A percentile compares a stretch with the other conserved stretches of the same genome.
phyloP scores from a whole-genome alignment of 2,113 vertebrate genomes.

The Dasyornis broadbenti region DNA sequence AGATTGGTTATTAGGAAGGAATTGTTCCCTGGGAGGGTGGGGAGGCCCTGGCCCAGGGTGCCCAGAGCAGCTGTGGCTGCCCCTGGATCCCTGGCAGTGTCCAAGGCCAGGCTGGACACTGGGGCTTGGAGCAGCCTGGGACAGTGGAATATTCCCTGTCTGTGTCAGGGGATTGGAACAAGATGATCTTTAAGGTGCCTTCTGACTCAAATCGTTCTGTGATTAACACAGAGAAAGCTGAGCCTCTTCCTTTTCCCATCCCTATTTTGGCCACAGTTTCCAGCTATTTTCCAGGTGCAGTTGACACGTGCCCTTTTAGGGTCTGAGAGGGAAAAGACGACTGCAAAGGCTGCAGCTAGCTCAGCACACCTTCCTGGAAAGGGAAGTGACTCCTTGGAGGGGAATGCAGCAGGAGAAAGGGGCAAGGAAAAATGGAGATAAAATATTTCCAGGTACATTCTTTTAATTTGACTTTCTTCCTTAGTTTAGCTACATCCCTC shows the following conservation, averaged over 20 bases:
- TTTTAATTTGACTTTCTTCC: background rate
- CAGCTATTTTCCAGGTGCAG: background rate
- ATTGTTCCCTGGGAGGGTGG: too few relatives aligned
- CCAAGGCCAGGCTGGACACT: background rate
- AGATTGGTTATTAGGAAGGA: too few relatives aligned
- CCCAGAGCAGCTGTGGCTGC: too few relatives aligned
- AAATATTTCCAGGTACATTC: background rate
- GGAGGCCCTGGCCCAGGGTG: too few relatives aligned
- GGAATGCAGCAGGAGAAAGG: background rate
- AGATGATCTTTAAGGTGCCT: background rate
- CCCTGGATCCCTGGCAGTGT: background rate
- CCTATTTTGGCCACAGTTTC: background rate
- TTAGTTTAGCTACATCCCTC: background rate
- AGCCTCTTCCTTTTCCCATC: background rate
- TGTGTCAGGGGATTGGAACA: background rate
- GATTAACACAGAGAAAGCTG: background rate
- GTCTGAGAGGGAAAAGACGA: background rate
- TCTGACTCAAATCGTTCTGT: background rate
- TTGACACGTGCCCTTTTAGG: background rate
- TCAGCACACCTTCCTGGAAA: background rate
- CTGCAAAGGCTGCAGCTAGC: background rate
- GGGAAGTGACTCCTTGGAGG: background rate
- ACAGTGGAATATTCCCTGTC: background rate
- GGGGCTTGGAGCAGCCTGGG: background rate
- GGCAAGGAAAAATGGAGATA: background rate